Evolutionary conservation across 2,113 vertebrate species (phyloP).

Genomic region (Macroglossus sobrinus): DNA sequence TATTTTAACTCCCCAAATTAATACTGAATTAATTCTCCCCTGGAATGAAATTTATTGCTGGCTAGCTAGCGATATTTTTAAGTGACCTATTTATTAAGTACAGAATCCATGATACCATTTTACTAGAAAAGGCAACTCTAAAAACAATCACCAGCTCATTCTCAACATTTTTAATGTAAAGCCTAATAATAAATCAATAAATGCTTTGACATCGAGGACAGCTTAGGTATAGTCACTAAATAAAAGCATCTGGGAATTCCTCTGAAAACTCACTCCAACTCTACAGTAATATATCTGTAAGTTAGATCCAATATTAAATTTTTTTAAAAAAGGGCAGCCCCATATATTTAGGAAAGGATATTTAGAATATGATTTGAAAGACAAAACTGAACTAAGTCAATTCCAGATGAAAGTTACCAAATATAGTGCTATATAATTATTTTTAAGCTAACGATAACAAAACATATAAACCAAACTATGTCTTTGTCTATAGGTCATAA

Average conservation of each 20-base stretch:
- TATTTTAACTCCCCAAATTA: slow-evolving; percentile 39
- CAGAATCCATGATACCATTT: slow-evolving; percentile 8
- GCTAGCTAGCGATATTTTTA: slow-evolving; percentile 46
- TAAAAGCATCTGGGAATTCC: slow-evolving; percentile 8
- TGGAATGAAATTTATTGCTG: slow-evolving; percentile 37
- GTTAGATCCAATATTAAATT: slow-evolving; percentile 6
- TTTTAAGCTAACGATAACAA: background rate
- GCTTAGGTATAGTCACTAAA: background rate
- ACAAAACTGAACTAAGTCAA: background rate
- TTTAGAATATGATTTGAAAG: background rate
- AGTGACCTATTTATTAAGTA: slow-evolving; percentile 35
- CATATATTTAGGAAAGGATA: background rate
- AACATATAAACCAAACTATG: background rate
- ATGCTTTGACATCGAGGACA: background rate
- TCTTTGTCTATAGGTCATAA: slow-evolving; percentile 24
- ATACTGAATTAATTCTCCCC: background rate
- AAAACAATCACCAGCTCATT: slow-evolving; percentile 13
- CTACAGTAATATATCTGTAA: background rate
- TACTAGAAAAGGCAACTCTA: slow-evolving; percentile 21
- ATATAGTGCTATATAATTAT: background rate
- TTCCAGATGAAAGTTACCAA: slow-evolving; percentile 36
- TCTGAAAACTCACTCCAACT: slow-evolving; percentile 1
- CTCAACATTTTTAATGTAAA: background rate
- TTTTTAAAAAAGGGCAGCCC: background rate
- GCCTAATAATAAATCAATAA: background rate